phyloP scores from a whole-genome alignment of 2,888 invertebrate species.

The Automeris io region DNA sequence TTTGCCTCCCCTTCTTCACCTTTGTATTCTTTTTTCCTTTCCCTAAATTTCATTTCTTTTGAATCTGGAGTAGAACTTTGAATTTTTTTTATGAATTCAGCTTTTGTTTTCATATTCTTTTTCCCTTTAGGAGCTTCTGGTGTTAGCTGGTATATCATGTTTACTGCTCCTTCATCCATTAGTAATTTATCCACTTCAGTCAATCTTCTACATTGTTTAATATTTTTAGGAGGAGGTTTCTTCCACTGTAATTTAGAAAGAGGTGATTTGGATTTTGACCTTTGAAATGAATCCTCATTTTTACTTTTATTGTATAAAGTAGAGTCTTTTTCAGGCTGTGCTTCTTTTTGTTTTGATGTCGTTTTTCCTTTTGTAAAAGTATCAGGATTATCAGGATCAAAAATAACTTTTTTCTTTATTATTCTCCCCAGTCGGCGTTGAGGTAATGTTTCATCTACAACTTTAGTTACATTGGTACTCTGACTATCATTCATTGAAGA shows the following conservation, averaged over 20 bases:
- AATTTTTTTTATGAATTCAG: conserved; percentile 79
- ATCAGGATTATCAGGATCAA: conserved; percentile 82
- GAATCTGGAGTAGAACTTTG: conserved; percentile 65
- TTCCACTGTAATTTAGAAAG: conserved; percentile 61
- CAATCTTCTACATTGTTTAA: conserved; percentile 73
- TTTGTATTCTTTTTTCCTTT: conserved; percentile 65
- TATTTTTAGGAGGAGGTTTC: conserved; percentile 61
- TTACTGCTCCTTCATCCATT: conserved; percentile 91
- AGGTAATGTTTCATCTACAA: conserved; percentile 46
- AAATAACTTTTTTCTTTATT: conserved; percentile 84
- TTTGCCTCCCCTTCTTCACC: conserved; percentile 54
- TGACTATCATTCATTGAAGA: conserved; percentile 35
- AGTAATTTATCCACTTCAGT: conserved; percentile 86
- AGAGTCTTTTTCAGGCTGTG: conserved; percentile 34
- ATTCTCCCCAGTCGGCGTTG: conserved; percentile 69
- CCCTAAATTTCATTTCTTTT: conserved; percentile 69
- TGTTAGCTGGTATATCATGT: conserved; percentile 89
- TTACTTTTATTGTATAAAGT: conserved; percentile 43
- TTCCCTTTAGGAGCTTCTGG: conserved; percentile 68
- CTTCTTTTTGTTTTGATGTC: conserved; percentile 41
- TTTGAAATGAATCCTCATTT: conserved; percentile 32
- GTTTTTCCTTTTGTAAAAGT: conserved; percentile 64
- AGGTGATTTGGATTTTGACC: conserved; percentile 54
- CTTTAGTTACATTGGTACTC: conserved; percentile 31
- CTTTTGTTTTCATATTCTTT: conserved; percentile 71